Percentiles rank a stretch among this genome's conserved stretches.
Conservation (phyloP, 2,113 vertebrate genomes). For the Vicugna pacos region DNA sequence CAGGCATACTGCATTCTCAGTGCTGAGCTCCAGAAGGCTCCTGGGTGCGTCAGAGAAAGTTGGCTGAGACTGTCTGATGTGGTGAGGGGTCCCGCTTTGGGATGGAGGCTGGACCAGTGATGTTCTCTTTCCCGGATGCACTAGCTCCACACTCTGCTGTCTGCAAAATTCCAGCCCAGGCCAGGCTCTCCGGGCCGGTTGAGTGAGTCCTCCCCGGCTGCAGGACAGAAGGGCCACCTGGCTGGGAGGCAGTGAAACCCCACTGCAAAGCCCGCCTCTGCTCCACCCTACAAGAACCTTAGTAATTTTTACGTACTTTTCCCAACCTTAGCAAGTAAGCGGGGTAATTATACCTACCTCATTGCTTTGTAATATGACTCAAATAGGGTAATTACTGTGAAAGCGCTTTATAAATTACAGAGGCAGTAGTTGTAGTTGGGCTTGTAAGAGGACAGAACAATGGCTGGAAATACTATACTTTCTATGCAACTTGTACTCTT, state of each 20-base stretch:
- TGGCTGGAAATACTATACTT: not conserved
- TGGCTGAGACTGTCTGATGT: not conserved
- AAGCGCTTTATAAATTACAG: not conserved
- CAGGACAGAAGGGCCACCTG: not conserved
- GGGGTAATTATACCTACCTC: not conserved
- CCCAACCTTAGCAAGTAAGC: not conserved
- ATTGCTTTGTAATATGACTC: not conserved
- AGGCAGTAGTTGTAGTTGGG: not conserved
- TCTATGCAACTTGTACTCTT: not conserved
- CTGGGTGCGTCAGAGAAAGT: not conserved
- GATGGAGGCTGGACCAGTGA: not conserved
- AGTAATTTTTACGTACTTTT: not conserved
- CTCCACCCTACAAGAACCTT: not conserved
- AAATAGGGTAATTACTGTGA: not conserved
- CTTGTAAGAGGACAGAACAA: not conserved
- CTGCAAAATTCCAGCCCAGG: accelerated
- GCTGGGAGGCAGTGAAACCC: not conserved
- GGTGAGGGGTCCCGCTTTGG: not conserved
- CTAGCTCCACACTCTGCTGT: not conserved
- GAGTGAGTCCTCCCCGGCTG: no score
- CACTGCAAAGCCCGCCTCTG: not conserved
- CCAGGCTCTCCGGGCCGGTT: not conserved
- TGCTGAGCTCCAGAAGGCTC: not conserved
- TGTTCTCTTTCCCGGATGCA: not conserved
- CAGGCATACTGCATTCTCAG: not conserved